Evolutionary conservation across 2,113 vertebrate genomes (phyloP).

Genomic region (Phrynosoma platyrhinos): DNA sequence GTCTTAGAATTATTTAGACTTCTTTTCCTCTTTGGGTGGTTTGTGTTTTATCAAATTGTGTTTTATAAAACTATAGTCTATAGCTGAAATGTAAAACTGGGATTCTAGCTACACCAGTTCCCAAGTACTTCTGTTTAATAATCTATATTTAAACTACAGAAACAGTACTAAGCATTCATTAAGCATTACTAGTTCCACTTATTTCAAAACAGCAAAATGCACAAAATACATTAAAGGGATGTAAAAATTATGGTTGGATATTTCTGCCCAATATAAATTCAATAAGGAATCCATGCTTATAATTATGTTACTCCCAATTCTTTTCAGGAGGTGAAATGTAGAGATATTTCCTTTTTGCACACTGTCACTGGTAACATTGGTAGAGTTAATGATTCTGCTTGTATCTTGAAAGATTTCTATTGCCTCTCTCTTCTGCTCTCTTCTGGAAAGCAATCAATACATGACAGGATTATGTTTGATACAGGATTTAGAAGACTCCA

Average conservation of each 20-base stretch:
- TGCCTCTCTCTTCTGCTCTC: not conserved
- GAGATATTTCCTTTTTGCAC: not conserved
- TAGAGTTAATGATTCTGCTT: not conserved
- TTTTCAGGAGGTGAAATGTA: not conserved
- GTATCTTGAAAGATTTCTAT: not conserved
- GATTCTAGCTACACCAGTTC: no score
- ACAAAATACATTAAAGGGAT: not conserved
- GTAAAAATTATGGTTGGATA: not conserved
- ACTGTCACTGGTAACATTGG: not conserved
- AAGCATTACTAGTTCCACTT: not conserved
- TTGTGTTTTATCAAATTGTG: no score
- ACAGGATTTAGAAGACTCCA: not conserved
- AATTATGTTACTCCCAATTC: not conserved
- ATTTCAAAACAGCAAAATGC: not conserved
- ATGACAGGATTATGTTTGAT: slow-evolving; percentile 9
- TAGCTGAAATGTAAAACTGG: no score
- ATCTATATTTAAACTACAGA: no score
- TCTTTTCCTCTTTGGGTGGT: no score
- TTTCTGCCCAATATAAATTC: not conserved
- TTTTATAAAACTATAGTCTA: no score
- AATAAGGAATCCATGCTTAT: not conserved
- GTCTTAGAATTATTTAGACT: no score
- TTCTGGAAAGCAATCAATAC: slow-evolving; percentile 1
- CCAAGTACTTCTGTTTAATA: no score
- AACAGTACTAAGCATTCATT: no score